These are phyloP conservation scores for Agrotis ipsilon DNA, from an alignment of 2,888 invertebrate species.

Conservation along the genomic window DNA sequence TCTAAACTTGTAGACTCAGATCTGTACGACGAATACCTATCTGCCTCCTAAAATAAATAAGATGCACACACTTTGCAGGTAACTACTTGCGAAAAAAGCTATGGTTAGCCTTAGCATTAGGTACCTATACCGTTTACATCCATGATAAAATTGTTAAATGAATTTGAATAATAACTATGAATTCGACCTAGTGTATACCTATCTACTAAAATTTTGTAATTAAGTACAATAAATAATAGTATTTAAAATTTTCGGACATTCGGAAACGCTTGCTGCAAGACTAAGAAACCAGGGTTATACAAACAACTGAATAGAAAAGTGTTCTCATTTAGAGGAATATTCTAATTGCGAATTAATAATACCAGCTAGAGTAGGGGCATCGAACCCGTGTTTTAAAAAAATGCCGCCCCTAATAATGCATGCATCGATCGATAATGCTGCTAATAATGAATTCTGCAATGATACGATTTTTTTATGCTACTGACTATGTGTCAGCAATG, in stretches of 20 bases:
- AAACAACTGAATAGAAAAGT: neutral
- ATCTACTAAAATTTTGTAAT: too few species aligned
- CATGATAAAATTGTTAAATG: neutral
- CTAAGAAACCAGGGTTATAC: neutral
- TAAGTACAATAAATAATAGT: too few species aligned
- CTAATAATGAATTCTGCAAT: conserved; percentile 22
- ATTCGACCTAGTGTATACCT: too few species aligned
- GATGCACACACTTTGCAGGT: neutral
- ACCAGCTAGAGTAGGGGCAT: conserved; percentile 2
- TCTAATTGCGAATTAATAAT: conserved; percentile 1
- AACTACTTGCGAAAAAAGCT: too few species aligned
- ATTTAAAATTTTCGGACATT: neutral
- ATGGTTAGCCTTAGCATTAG: neutral
- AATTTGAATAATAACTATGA: neutral
- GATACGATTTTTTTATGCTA: neutral
- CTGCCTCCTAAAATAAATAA: neutral
- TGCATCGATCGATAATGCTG: conserved; percentile 25
- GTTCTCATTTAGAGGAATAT: neutral
- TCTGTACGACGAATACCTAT: neutral
- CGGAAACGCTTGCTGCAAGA: neutral
- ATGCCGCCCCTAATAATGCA: conserved; percentile 16
- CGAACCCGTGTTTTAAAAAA: conserved; percentile 23
- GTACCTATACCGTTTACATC: too few species aligned
- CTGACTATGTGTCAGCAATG: neutral
- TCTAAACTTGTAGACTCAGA: neutral